A percentile compares a stretch with the other conserved stretches of the same genome.
Evolutionary conservation across 2,888 invertebrate species (phyloP).

Genomic region (Orgyia antiqua): DNA sequence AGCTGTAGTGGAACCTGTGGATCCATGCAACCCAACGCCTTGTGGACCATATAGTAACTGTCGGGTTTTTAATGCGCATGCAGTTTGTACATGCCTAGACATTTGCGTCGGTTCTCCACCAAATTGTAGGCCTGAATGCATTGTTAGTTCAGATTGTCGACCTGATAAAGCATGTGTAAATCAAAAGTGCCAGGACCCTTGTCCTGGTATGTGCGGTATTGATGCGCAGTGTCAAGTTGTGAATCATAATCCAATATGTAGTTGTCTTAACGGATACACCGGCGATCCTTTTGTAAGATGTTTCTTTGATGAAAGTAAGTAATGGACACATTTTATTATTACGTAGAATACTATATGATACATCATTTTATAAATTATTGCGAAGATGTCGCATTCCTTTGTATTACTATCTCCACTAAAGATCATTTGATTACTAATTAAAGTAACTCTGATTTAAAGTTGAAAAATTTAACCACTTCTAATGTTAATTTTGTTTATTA

Average conservation of each 20-base stretch:
- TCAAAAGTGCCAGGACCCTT: slow-evolving; percentile 87
- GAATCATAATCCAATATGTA: slow-evolving; percentile 89
- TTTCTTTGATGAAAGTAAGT: slow-evolving; percentile 80
- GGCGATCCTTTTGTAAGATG: slow-evolving; percentile 90
- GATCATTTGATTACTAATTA: too few species aligned
- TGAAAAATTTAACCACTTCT: too few species aligned
- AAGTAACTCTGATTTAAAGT: too few species aligned
- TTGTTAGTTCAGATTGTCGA: slow-evolving; percentile 87
- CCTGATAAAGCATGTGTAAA: slow-evolving; percentile 86
- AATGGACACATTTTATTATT: slow-evolving; percentile 6
- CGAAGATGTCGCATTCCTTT: background rate
- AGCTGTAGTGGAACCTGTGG: slow-evolving; percentile 68
- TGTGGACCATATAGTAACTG: slow-evolving; percentile 89
- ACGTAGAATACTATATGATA: background rate
- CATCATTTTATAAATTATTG: background rate
- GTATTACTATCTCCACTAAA: too few species aligned
- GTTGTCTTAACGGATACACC: slow-evolving; percentile 81
- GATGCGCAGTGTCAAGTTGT: slow-evolving; percentile 88
- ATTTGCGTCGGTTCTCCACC: slow-evolving; percentile 87
- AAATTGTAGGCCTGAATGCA: slow-evolving; percentile 86
- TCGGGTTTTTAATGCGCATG: slow-evolving; percentile 82
- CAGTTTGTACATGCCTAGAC: slow-evolving; percentile 86
- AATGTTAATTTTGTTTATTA: too few species aligned
- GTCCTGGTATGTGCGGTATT: slow-evolving; percentile 85
- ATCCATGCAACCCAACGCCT: slow-evolving; percentile 87